Evolutionary conservation across 2,888 invertebrate species (phyloP).

Genomic region (Macaria notata): DNA sequence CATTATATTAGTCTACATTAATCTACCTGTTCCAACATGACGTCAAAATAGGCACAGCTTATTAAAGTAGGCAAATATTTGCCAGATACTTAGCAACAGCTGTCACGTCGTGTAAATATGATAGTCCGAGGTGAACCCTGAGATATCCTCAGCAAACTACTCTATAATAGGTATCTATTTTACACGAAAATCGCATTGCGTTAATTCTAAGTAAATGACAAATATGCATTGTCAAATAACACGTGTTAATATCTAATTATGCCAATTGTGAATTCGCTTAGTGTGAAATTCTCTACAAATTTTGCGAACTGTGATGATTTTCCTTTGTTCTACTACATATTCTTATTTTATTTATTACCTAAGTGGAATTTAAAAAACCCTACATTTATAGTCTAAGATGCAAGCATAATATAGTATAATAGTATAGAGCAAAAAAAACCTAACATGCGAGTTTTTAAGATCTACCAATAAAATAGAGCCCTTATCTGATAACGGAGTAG

Average conservation of each 20-base stretch:
- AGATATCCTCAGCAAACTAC: slow-evolving; percentile 12
- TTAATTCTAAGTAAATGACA: not conserved
- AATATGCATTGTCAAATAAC: not conserved
- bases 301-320: too few species aligned
- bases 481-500: slow-evolving; percentile 12
- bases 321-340: not conserved
- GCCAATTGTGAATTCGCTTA: too few species aligned
- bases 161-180: not conserved
- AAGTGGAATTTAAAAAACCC: not conserved
- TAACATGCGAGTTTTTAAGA: slow-evolving; percentile 10
- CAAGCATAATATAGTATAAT: slow-evolving; percentile 1
- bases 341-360: not conserved
- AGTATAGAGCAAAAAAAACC: slow-evolving; percentile 6
- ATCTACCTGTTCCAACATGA: not conserved
- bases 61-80: slow-evolving; percentile 13
- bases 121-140: slow-evolving; percentile 20
- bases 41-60: not conserved
- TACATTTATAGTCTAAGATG: slow-evolving; percentile 10
- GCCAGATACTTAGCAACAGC: slow-evolving; percentile 4
- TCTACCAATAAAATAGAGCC: slow-evolving; percentile 14
- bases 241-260: not conserved
- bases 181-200: not conserved
- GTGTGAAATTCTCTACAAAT: too few species aligned
- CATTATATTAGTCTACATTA: too few species aligned
- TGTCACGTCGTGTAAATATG: slow-evolving; percentile 10